Conservation (phyloP, 2,797 vertebrate species). For the Anabas testudineus region DNA sequence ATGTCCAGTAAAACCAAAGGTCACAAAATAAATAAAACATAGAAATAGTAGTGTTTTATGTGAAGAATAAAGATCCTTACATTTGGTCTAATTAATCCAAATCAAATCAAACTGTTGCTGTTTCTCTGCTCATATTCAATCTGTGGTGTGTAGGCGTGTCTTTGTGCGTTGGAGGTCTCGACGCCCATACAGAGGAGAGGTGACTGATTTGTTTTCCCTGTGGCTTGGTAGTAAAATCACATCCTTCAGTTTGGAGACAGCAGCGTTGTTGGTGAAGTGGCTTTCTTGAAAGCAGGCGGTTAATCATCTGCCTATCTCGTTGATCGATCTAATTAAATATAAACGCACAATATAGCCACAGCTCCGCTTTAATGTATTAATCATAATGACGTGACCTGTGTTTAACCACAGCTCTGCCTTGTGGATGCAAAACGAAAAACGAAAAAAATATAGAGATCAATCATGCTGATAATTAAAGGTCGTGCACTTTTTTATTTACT, state of each 20-base stretch:
- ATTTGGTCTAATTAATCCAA: background rate
- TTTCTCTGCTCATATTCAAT: background rate
- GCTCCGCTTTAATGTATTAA: background rate
- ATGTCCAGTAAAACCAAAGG: too few relatives aligned
- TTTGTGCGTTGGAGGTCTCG: conserved; percentile 23
- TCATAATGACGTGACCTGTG: background rate
- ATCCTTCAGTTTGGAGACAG: conserved; percentile 23
- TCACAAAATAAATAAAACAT: background rate
- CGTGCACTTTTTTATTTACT: conserved; percentile 11
- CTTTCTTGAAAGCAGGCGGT: conserved; percentile 1
- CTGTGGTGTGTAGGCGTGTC: conserved; percentile 50
- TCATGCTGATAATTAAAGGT: background rate
- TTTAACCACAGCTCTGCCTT: background rate
- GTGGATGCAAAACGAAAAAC: background rate
- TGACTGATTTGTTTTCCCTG: conserved; percentile 41
- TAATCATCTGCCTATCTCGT: background rate
- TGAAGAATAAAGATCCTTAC: background rate
- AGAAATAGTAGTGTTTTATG: background rate
- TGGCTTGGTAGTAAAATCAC: conserved; percentile 41
- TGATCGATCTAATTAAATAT: background rate
- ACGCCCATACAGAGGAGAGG: conserved; percentile 30
- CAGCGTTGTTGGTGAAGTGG: background rate
- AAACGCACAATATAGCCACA: background rate
- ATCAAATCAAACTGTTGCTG: conserved; percentile 65
- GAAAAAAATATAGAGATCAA: background rate